Conservation (phyloP, 2,113 vertebrate species). For the Prunella himalayana region DNA sequence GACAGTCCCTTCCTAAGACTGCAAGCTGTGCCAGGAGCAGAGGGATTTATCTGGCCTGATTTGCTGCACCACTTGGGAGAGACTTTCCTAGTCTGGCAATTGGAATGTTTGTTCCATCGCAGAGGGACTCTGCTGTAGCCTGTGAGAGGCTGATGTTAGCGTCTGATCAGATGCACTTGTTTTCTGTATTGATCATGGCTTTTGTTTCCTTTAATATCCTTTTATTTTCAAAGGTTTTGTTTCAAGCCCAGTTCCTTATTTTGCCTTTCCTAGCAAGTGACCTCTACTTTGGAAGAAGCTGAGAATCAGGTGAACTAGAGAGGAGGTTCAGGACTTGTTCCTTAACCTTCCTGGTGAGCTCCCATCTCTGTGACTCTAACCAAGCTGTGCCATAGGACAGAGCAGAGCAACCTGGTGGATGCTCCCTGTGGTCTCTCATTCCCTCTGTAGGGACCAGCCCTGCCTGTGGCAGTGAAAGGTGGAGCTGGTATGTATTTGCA, state of each 20-base stretch:
- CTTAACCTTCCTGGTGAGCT: constrained; percentile 5
- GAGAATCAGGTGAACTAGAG: background rate
- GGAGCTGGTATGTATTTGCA: background rate
- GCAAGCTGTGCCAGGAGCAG: background rate
- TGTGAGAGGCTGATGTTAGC: background rate
- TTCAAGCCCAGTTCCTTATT: constrained; percentile 38
- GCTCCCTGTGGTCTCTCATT: background rate
- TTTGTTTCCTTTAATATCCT: constrained; percentile 53
- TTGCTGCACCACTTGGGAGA: constrained; percentile 27
- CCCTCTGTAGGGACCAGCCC: background rate
- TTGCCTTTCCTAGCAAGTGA: constrained; percentile 28
- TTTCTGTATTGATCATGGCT: constrained; percentile 62
- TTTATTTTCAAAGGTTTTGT: constrained; percentile 36
- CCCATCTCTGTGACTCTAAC: background rate
- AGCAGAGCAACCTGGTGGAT: background rate
- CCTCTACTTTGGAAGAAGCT: constrained; percentile 41
- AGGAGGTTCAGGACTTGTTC: background rate
- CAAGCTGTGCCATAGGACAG: constrained; percentile 11
- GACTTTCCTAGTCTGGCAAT: constrained; percentile 3
- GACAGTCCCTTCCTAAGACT: background rate
- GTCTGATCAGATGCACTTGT: constrained; percentile 52
- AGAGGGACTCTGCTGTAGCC: constrained; percentile 22
- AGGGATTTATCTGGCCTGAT: constrained; percentile 9
- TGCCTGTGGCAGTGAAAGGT: background rate
- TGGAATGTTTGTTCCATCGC: background rate